These are phyloP conservation scores for Alethe castanea DNA, from an alignment of 2,113 vertebrate genomes.

Conservation along the genomic window DNA sequence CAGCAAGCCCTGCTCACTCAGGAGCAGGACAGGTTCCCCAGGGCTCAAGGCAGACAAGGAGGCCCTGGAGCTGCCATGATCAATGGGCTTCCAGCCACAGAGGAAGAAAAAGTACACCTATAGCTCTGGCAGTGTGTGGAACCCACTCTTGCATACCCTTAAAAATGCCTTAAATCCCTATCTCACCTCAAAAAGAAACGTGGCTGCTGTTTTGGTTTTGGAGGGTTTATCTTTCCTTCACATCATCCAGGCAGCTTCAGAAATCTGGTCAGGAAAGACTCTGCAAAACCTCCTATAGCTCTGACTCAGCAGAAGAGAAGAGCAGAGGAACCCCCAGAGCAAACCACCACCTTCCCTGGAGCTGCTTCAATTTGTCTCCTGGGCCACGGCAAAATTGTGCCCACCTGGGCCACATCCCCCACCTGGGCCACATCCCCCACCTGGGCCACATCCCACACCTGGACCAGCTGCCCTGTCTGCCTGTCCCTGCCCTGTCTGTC, in stretches of 20 bases:
- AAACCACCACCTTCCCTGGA: not conserved
- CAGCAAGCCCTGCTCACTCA: not conserved
- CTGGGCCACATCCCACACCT: not conserved
- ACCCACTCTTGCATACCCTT: not conserved
- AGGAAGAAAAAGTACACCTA: not conserved
- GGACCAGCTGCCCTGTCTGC: too few species aligned
- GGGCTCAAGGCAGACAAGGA: not conserved
- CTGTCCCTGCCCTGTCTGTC: too few species aligned
- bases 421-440: not conserved
- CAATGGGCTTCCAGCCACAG: not conserved
- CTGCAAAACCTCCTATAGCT: not conserved
- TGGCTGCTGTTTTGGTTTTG: not conserved
- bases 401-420: not conserved
- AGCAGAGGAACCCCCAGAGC: not conserved
- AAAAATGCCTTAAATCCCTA: not conserved
- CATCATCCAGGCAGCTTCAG: not conserved
- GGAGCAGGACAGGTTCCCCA: not conserved
- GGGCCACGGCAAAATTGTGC: not conserved
- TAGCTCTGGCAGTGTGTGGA: not conserved
- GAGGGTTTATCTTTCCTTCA: not conserved
- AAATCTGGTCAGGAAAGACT: not conserved
- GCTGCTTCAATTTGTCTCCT: not conserved
- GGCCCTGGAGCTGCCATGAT: rapidly evolving
- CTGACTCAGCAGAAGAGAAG: not conserved
- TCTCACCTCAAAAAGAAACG: not conserved